Evolutionary conservation across 2,113 vertebrate species (phyloP).

Genomic region (Erpornis zantholeuca): DNA sequence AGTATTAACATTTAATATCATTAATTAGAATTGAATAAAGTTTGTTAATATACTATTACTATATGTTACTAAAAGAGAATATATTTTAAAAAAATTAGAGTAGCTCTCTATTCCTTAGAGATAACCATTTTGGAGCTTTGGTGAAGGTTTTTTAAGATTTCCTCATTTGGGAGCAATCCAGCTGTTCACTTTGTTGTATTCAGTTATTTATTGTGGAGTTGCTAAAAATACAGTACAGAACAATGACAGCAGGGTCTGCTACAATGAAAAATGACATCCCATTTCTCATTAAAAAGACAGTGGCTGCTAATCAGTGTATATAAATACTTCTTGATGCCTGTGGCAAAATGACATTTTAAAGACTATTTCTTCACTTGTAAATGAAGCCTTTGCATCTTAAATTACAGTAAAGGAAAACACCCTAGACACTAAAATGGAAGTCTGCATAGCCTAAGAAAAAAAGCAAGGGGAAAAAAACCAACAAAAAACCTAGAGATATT

Average conservation of each 20-base stretch:
- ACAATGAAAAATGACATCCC: background rate
- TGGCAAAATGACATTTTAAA: conserved; percentile 2
- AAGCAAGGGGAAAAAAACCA: rapidly evolving
- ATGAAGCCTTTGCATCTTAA: background rate
- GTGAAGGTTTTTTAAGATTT: background rate
- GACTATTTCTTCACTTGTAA: background rate
- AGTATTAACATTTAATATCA: background rate
- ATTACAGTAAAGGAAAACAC: background rate
- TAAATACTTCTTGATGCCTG: background rate
- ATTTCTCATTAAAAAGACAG: background rate
- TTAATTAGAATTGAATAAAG: background rate
- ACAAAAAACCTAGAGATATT: background rate
- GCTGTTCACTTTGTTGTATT: background rate
- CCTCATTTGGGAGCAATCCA: background rate
- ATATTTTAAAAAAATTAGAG: background rate
- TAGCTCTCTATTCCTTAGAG: background rate
- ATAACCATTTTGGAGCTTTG: background rate
- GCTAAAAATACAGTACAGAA: background rate
- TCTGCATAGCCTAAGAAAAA: background rate
- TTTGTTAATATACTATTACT: background rate
- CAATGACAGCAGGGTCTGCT: background rate
- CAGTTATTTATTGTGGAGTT: background rate
- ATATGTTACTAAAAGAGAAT: background rate
- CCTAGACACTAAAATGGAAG: background rate
- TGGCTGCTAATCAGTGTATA: background rate